Evolutionary conservation across 2,888 invertebrate genomes (phyloP), one percentile per base, ranked within the genome.

Genomic region (Agrypnus murinus): DNA sequence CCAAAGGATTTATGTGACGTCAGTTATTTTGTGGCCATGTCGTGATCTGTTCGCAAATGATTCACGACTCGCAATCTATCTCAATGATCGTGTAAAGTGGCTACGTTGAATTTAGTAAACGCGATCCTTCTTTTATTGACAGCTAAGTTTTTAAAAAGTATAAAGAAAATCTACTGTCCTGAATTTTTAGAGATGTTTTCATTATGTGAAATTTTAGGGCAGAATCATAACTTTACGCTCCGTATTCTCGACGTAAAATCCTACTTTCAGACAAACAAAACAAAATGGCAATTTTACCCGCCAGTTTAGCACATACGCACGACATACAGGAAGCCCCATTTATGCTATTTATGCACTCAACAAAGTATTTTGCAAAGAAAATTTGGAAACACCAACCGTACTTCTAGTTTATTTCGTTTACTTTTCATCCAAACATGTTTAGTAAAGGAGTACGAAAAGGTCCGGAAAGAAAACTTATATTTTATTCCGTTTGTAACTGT

Each of bases 401-500:
- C 25, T 25, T 48, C n/a, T 1, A 25, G 48, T 25, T 48, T 48
- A 48, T 48, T 48, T 48, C 48, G 48, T 48, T 48, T 48, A 48
- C 48, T 48, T 48, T 48, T 48, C 48, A 25, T 1, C 48, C 25
- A 48, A n/a, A 48, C 48, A 48, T 48, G 9, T n/a, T n/a, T 19
- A 48, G 48, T 48, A 48, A 48, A 17, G 25, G 48, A 25, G 48
- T 59, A 69, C 36, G 58, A 58, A 69, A 69, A 40, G 65, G 58
- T 31, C 59, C 36, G 46, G 43, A 69, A 58, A 60, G 65, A 59
- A n/a, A 69, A 64, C 62, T 69, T 68, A 76, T 77, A 75, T 77
- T 75, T 75, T 74, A 77, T 77, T 77, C 77, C 72, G 69, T 77
- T 77, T 77, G 74, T 69, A 72, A 62, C 75, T 73, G 73, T 73